A percentile compares a stretch with the other conserved stretches of the same genome.
Evolutionary conservation across 1,140 invertebrate genomes (phyloP).

Genomic region (Solen grandis): DNA sequence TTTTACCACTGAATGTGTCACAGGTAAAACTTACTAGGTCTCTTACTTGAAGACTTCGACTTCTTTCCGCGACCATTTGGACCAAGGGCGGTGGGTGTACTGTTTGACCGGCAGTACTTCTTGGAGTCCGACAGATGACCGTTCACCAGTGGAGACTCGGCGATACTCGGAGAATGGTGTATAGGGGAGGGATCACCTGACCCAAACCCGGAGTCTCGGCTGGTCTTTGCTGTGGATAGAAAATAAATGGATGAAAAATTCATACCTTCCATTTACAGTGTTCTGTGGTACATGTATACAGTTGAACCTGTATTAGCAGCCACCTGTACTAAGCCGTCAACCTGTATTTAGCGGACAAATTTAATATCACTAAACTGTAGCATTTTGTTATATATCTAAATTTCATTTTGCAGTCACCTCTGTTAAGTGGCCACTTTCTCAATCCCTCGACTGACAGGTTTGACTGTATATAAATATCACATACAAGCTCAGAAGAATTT

Average conservation of each 20-base stretch:
- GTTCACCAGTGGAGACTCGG: constrained; percentile 5
- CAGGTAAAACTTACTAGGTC: too few relatives aligned
- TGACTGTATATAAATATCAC: too few relatives aligned
- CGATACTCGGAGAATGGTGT: constrained; percentile 49
- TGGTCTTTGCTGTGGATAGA: constrained; percentile 68
- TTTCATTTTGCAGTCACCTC: too few relatives aligned
- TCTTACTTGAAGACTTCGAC: constrained; percentile 65
- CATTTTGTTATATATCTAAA: too few relatives aligned
- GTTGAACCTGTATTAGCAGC: too few relatives aligned
- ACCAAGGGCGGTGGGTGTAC: constrained; percentile 42
- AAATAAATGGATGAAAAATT: neutral
- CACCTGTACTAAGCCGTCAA: too few relatives aligned
- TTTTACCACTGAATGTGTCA: too few relatives aligned
- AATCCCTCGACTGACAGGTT: too few relatives aligned
- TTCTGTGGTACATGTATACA: neutral
- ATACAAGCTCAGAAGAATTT: too few relatives aligned
- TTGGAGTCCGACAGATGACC: constrained; percentile 52
- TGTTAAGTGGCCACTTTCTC: too few relatives aligned
- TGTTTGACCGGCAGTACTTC: constrained; percentile 60
- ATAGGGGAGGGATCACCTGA: constrained; percentile 78
- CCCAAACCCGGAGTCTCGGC: constrained; percentile 78
- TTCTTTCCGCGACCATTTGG: constrained; percentile 52
- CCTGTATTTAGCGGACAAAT: too few relatives aligned
- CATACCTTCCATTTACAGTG: neutral
- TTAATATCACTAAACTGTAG: too few relatives aligned